These are phyloP conservation scores for Vombatus ursinus DNA, from an alignment of 2,113 vertebrate genomes.

Conservation along the genomic window DNA sequence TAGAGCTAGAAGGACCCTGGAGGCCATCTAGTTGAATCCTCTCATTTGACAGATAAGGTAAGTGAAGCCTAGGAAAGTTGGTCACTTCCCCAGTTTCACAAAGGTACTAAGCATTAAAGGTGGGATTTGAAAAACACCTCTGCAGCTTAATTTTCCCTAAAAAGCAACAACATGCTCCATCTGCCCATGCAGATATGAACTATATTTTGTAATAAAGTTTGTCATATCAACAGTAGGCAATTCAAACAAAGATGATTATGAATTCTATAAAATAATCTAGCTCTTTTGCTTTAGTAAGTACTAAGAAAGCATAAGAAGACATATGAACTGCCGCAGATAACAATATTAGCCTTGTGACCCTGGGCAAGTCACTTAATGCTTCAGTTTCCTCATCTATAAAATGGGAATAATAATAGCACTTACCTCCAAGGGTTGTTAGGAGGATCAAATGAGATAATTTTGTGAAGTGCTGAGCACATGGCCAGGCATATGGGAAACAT, in stretches of 20 bases:
- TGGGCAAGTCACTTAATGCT: background rate
- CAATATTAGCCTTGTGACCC: background rate
- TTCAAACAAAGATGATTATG: background rate
- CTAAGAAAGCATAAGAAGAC: background rate
- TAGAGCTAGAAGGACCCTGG: background rate
- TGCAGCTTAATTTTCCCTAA: background rate
- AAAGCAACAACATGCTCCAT: background rate
- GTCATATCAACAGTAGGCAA: background rate
- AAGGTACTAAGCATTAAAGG: background rate
- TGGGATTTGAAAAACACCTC: constrained; percentile 4
- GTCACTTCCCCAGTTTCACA: background rate
- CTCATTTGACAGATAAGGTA: background rate
- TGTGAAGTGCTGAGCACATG: background rate
- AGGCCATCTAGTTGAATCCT: background rate
- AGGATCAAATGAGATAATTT: background rate
- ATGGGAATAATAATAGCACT: background rate
- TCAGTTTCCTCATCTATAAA: background rate
- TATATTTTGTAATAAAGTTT: background rate
- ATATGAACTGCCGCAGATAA: background rate
- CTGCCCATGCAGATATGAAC: background rate
- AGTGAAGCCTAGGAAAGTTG: background rate
- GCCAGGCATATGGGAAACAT: background rate
- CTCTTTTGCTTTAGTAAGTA: background rate
- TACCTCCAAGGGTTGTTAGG: background rate
- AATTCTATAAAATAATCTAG: background rate